These are phyloP conservation scores for Pyrochroa serraticornis DNA, from an alignment of 2,888 invertebrate genomes.

Conservation along the genomic window DNA sequence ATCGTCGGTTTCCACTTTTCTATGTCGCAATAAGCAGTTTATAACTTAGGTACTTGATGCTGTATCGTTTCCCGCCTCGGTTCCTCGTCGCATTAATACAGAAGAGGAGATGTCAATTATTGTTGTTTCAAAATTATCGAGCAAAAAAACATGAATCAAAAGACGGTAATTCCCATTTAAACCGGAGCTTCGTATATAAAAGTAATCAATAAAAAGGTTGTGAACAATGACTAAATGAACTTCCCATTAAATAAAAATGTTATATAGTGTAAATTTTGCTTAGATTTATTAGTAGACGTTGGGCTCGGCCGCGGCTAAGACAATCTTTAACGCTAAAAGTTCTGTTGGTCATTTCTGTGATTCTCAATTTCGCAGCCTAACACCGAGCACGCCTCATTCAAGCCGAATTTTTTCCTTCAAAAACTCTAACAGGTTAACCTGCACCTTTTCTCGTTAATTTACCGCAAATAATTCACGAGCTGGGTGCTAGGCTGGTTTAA, in stretches of 20 bases:
- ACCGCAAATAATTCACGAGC: too few relatives aligned
- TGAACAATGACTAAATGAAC: slow-evolving; percentile 47
- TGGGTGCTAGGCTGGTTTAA: not conserved
- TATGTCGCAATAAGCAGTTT: slow-evolving; percentile 5
- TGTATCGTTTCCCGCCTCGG: slow-evolving; percentile 9
- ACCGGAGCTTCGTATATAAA: slow-evolving; percentile 39
- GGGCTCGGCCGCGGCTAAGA: slow-evolving; percentile 44
- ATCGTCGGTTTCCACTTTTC: slow-evolving; percentile 17
- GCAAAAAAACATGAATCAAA: slow-evolving; percentile 18
- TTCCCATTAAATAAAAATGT: slow-evolving; percentile 34
- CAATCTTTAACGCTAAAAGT: slow-evolving; percentile 33
- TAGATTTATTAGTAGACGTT: slow-evolving; percentile 44
- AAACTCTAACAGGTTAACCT: too few relatives aligned
- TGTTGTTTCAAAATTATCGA: slow-evolving; percentile 29
- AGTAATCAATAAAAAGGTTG: slow-evolving; percentile 55
- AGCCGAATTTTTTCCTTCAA: too few relatives aligned
- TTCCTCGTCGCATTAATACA: slow-evolving; percentile 20
- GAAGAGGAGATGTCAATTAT: slow-evolving; percentile 44
- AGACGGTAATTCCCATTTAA: slow-evolving; percentile 20
- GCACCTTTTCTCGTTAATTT: too few relatives aligned
- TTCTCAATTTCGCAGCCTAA: slow-evolving; percentile 12
- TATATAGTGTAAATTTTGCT: slow-evolving; percentile 45
- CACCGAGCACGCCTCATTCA: not conserved
- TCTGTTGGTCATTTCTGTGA: slow-evolving; percentile 10
- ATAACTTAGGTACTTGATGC: not conserved